phyloP scores from a whole-genome alignment of 1,140 invertebrate species.

The Cydia splendana region DNA sequence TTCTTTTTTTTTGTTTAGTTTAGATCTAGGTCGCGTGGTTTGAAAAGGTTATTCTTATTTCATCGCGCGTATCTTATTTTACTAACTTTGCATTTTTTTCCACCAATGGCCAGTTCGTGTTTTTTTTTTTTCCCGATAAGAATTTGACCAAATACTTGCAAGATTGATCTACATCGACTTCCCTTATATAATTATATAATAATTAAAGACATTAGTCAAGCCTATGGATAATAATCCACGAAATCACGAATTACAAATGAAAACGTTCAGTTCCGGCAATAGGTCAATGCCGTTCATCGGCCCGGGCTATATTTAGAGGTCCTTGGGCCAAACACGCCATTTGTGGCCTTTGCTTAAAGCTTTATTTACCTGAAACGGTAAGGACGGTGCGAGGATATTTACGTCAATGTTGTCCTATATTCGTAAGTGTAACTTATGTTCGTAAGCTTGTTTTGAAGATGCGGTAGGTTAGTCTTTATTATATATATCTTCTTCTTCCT shows the following conservation, averaged over 20 bases:
- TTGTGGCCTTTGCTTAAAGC: not conserved
- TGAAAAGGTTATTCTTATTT: too few relatives aligned
- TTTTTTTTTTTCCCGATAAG: too few relatives aligned
- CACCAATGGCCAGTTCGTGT: too few relatives aligned
- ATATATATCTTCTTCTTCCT: too few relatives aligned
- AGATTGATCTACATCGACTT: too few relatives aligned
- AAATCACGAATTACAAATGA: not conserved
- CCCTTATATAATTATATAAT: too few relatives aligned
- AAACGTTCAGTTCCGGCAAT: not conserved
- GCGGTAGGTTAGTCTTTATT: not conserved
- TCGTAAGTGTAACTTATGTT: not conserved
- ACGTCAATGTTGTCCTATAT: not conserved
- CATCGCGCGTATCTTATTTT: too few relatives aligned
- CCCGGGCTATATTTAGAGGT: constrained; percentile 15
- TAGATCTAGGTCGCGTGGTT: too few relatives aligned
- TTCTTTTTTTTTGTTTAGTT: too few relatives aligned
- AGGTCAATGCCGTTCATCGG: constrained; percentile 16
- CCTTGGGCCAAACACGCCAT: constrained; percentile 8
- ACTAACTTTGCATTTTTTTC: too few relatives aligned
- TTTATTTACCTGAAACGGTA: not conserved
- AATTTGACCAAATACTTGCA: too few relatives aligned
- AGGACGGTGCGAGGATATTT: not conserved
- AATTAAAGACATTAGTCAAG: not conserved
- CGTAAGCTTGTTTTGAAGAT: not conserved
- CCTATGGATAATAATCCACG: not conserved